A percentile compares a stretch with the other conserved stretches of the same genome.
Evolutionary conservation across 1,140 invertebrate species (phyloP).

Genomic region (Melanaphis sacchari): DNA sequence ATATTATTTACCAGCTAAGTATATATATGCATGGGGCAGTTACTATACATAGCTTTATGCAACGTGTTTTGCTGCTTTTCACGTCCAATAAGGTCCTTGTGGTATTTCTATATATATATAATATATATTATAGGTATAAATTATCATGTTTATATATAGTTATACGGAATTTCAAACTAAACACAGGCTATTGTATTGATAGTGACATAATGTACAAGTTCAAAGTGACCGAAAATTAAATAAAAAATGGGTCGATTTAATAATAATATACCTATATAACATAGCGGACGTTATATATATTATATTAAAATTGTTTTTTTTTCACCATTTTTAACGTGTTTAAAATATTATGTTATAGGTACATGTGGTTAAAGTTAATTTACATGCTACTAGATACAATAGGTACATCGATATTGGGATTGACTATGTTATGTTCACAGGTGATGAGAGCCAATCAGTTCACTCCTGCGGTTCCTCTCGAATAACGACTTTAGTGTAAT

Average conservation of each 20-base stretch:
- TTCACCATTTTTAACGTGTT: neutral
- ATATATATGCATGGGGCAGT: neutral
- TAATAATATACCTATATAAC: neutral
- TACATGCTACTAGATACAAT: too few species aligned
- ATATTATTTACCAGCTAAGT: neutral
- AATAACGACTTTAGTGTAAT: too few species aligned
- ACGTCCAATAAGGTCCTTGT: slow-evolving; percentile 3
- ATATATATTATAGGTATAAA: too few species aligned
- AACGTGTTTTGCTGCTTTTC: slow-evolving; percentile 31
- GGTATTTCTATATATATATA: neutral
- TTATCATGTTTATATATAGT: too few species aligned
- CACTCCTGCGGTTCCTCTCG: neutral
- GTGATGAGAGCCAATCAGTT: neutral
- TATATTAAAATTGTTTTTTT: neutral
- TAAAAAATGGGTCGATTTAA: neutral
- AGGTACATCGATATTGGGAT: too few species aligned
- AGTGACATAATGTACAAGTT: neutral
- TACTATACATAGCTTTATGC: neutral
- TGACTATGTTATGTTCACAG: too few species aligned
- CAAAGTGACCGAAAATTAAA: slow-evolving; percentile 1
- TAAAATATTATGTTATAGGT: neutral
- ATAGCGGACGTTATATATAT: neutral
- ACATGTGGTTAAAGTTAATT: neutral
- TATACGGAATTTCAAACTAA: slow-evolving; percentile 27
- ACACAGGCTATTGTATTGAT: neutral